A percentile compares a stretch with the other conserved stretches of the same genome.
Conservation (phyloP, 2,113 vertebrate species). For the Oplegnathus fasciatus region DNA sequence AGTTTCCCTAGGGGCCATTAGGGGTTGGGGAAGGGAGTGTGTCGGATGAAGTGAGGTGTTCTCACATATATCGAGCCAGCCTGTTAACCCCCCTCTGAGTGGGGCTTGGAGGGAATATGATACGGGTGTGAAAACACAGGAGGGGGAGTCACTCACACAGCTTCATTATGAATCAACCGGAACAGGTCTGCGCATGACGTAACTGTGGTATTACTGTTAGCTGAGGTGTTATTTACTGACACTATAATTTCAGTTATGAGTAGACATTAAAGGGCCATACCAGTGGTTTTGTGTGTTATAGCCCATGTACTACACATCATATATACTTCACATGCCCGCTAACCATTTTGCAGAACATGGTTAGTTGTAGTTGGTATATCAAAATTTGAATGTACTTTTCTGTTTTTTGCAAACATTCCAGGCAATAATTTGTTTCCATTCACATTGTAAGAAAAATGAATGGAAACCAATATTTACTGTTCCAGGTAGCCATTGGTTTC, state of each 20-base stretch:
- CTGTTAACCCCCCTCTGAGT: conserved; percentile 70
- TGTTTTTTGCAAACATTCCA: not conserved
- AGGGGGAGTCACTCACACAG: conserved; percentile 38
- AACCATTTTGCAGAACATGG: not conserved
- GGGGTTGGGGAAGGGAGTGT: conserved; percentile 38
- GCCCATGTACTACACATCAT: not conserved
- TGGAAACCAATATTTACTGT: too few species aligned
- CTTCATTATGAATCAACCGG: conserved; percentile 62
- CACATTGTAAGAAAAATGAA: not conserved
- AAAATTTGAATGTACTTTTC: too few species aligned
- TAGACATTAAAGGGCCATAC: not conserved
- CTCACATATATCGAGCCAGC: conserved; percentile 58
- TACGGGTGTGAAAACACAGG: conserved; percentile 46
- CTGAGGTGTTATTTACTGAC: conserved; percentile 10
- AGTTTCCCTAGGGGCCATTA: conserved; percentile 68
- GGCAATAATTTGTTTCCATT: not conserved
- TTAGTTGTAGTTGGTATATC: not conserved
- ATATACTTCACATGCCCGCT: not conserved
- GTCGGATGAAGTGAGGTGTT: conserved; percentile 51
- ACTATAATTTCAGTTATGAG: not conserved
- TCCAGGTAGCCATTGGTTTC: too few species aligned
- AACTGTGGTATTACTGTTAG: conserved; percentile 6
- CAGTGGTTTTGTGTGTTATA: not conserved
- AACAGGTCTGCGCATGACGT: conserved; percentile 37
- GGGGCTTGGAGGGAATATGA: conserved; percentile 62